phyloP scores from a whole-genome alignment of 35 echinoderm and acorn worm species.

The Heliocidaris tuberculata region DNA sequence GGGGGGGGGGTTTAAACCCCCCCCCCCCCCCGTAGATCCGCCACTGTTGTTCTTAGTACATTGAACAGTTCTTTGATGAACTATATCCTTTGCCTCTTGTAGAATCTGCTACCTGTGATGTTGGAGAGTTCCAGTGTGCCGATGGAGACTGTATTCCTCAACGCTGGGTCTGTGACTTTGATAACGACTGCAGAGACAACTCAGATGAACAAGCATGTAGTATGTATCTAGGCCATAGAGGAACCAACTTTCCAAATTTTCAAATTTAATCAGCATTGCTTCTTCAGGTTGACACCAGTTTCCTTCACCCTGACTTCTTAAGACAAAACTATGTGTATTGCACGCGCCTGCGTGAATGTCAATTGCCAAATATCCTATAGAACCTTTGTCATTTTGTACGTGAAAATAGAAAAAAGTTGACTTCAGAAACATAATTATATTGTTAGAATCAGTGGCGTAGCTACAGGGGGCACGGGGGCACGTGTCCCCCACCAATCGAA shows the following conservation, averaged over 20 bases:
- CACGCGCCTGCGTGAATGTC: not conserved
- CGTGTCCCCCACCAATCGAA: too few relatives aligned
- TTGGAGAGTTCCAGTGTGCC: constrained; percentile 55
- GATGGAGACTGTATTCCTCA: constrained; percentile 53
- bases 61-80: not conserved
- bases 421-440: too few relatives aligned
- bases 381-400: too few relatives aligned
- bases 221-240: constrained; percentile 41
- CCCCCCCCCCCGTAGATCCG: too few relatives aligned
- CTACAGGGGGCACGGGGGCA: too few relatives aligned
- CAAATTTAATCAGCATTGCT: not conserved
- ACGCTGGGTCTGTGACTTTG: constrained; percentile 68
- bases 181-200: constrained; percentile 66
- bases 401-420: too few relatives aligned
- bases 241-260: not conserved
- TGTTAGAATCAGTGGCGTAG: too few relatives aligned
- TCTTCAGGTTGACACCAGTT: not conserved
- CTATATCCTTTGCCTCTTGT: not conserved
- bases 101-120: constrained; percentile 50
- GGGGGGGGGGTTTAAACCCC: too few relatives aligned
- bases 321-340: not conserved
- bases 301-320: not conserved
- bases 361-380: too few relatives aligned
- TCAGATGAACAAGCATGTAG: constrained; percentile 63
- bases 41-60: too few relatives aligned